A percentile compares a stretch with the other conserved stretches of the same genome.
Evolutionary conservation across 2,888 invertebrate genomes (phyloP).

Genomic region (Uloborus plumipes): DNA sequence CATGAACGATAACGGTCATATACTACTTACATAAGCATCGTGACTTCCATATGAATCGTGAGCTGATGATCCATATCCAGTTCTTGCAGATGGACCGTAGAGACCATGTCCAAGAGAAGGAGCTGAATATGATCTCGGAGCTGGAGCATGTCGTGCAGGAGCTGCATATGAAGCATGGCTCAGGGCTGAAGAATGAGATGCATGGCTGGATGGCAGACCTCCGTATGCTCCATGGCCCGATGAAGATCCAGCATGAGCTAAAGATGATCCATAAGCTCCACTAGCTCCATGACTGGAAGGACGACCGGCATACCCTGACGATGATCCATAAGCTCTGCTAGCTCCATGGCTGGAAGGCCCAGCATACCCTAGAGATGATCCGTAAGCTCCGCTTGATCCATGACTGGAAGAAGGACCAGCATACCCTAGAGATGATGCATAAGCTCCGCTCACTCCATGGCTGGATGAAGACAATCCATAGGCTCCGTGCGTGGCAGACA

Average conservation of each 20-base stretch:
- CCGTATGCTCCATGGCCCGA: constrained; percentile 1
- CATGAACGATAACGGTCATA: no score
- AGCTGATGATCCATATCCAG: constrained; percentile 14
- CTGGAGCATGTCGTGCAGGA: not conserved
- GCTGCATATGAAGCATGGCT: constrained; percentile 10
- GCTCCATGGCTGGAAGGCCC: not conserved
- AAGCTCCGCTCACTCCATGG: not conserved
- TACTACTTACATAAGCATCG: constrained; percentile 41
- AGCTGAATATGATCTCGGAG: constrained; percentile 26
- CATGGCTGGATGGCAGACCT: constrained; percentile 12
- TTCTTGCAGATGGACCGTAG: constrained; percentile 20
- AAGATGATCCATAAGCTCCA: constrained; percentile 12
- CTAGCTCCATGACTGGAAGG: not conserved
- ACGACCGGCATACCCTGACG: not conserved
- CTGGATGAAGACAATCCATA: not conserved
- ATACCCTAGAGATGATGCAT: constrained; percentile 7
- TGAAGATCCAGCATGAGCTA: not conserved
- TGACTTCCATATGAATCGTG: constrained; percentile 26
- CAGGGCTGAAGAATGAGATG: constrained; percentile 18
- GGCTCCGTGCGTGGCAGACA: not conserved
- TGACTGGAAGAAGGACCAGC: not conserved
- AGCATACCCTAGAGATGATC: not conserved
- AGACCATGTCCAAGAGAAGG: constrained; percentile 35
- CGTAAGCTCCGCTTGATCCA: not conserved
- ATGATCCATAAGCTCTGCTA: constrained; percentile 3